Conservation (phyloP, 1,140 invertebrate species). For the Euura saliciscinereae region DNA sequence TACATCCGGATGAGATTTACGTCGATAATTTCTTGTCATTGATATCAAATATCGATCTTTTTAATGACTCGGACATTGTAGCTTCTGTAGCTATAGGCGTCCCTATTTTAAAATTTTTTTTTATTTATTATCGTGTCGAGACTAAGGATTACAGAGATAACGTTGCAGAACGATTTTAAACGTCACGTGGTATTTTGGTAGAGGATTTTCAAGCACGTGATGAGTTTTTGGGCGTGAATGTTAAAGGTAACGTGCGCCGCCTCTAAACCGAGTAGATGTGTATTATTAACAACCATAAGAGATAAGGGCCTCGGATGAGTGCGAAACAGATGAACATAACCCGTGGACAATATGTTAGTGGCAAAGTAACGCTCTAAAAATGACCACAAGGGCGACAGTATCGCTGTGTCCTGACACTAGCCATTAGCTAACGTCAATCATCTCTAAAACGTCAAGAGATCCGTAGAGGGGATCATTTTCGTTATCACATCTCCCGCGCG, state of each 20-base stretch:
- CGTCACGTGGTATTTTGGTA: background rate
- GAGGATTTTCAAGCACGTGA: no score
- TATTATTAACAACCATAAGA: no score
- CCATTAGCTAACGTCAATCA: constrained; percentile 13
- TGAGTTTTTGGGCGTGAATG: background rate
- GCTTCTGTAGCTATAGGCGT: background rate
- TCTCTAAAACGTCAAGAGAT: background rate
- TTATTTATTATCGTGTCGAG: background rate
- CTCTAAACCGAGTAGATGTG: no score
- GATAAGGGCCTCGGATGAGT: no score
- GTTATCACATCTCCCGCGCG: no score
- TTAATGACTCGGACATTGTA: background rate
- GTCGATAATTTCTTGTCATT: no score
- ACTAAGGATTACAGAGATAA: constrained; percentile 1
- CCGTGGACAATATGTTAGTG: no score
- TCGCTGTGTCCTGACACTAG: background rate
- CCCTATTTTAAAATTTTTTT: background rate
- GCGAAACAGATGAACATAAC: no score
- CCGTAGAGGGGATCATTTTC: no score
- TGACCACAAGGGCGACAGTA: background rate
- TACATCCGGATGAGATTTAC: no score
- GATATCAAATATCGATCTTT: background rate
- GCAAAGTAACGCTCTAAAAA: no score
- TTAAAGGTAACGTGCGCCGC: background rate
- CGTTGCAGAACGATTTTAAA: background rate